Conservation (phyloP, 2,113 vertebrate species). For the Nothoprocta pentlandii region DNA sequence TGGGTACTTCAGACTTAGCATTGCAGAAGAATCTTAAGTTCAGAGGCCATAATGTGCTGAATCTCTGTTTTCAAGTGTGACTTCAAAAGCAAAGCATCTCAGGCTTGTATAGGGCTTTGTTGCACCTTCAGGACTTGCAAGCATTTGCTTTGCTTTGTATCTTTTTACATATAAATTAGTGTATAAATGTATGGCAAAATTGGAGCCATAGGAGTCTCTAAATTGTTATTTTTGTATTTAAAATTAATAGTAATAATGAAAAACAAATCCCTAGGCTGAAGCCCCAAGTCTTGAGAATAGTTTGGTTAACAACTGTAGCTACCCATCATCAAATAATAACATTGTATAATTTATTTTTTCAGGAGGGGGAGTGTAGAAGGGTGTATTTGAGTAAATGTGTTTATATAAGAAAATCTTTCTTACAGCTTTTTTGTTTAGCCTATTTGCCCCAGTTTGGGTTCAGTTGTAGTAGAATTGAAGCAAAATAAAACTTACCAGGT, state of each 20-base stretch:
- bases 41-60: too few species aligned
- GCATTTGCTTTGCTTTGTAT: neutral
- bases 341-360: neutral
- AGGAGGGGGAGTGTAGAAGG: neutral
- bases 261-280: neutral
- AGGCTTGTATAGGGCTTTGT: neutral
- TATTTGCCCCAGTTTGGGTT: neutral
- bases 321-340: neutral
- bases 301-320: neutral
- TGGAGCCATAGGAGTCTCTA: neutral
- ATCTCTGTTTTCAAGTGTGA: accelerated
- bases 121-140: neutral
- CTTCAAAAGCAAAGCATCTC: accelerated
- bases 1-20: too few species aligned
- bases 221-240: neutral
- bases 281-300: neutral
- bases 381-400: neutral
- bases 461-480: neutral
- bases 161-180: accelerated
- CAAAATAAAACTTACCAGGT: neutral
- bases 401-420: neutral
- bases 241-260: neutral
- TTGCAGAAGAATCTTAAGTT: too few species aligned
- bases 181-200: neutral
- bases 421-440: neutral